These are phyloP conservation scores for Drosophila guanche DNA, from an alignment of 1,140 invertebrate species.

Conservation along the genomic window DNA sequence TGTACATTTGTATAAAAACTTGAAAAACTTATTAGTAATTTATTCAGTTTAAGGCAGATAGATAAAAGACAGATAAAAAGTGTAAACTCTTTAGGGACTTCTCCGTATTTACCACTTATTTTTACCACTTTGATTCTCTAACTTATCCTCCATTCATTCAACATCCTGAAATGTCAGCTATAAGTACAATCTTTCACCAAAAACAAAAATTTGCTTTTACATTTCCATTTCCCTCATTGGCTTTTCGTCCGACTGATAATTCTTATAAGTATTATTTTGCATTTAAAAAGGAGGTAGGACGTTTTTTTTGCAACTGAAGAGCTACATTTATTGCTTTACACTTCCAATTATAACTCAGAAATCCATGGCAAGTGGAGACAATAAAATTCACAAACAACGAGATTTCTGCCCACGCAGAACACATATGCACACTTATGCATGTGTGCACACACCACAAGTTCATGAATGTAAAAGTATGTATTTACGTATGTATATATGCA, in stretches of 20 bases:
- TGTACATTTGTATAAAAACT: no score
- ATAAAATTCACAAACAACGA: constrained; percentile 69
- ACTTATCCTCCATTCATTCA: no score
- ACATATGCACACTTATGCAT: constrained; percentile 3
- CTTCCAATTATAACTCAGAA: constrained; percentile 76
- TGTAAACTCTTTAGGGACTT: no score
- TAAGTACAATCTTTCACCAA: constrained; percentile 1
- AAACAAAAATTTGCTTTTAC: constrained; percentile 4
- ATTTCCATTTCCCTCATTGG: constrained; percentile 6
- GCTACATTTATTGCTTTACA: constrained; percentile 75
- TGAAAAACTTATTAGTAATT: no score
- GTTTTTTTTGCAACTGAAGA: constrained; percentile 12
- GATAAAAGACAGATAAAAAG: no score
- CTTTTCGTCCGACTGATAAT: neutral
- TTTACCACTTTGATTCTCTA: no score
- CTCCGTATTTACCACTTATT: no score
- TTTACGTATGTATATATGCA: constrained; percentile 2
- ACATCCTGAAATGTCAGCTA: constrained; percentile 13
- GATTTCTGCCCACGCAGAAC: constrained; percentile 66
- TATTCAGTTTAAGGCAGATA: no score
- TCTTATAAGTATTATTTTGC: constrained; percentile 31
- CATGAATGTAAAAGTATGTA: no score
- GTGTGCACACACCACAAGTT: neutral
- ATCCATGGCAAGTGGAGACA: constrained; percentile 73
- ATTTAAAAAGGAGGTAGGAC: constrained; percentile 21